phyloP scores from a whole-genome alignment of 2,888 invertebrate genomes.

The Dicyrtoma fusca region DNA sequence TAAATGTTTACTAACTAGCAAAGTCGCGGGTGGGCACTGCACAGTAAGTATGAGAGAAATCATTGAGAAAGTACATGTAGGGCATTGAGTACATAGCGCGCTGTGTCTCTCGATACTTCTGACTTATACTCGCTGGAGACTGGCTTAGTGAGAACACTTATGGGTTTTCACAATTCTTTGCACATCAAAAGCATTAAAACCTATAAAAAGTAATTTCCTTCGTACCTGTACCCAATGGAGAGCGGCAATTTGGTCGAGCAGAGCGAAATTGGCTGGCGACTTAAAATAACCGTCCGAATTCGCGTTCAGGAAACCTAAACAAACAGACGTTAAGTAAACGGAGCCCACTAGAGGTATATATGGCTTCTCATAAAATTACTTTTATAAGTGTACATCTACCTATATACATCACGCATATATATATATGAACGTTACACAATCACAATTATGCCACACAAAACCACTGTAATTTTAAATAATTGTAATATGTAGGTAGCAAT shows the following conservation, averaged over 20 bases:
- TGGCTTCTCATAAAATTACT: neutral
- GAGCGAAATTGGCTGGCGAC: conserved; percentile 93
- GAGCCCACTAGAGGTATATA: too few species aligned
- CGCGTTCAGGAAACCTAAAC: conserved; percentile 84
- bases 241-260: conserved; percentile 90
- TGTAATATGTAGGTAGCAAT: too few species aligned
- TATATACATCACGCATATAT: too few species aligned
- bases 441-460: too few species aligned
- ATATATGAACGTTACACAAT: too few species aligned
- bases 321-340: neutral
- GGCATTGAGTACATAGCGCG: too few species aligned
- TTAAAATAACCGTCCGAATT: conserved; percentile 83
- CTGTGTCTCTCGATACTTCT: too few species aligned
- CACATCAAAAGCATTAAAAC: neutral
- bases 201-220: neutral
- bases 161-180: neutral
- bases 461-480: too few species aligned
- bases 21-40: too few species aligned
- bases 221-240: conserved; percentile 57
- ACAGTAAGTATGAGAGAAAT: too few species aligned
- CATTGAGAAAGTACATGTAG: too few species aligned
- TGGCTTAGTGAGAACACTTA: neutral
- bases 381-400: neutral
- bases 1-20: too few species aligned
- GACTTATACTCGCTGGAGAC: neutral